Base-by-base conservation (phyloP, 1,140 invertebrate species). In the Tribolium castaneum region DNA sequence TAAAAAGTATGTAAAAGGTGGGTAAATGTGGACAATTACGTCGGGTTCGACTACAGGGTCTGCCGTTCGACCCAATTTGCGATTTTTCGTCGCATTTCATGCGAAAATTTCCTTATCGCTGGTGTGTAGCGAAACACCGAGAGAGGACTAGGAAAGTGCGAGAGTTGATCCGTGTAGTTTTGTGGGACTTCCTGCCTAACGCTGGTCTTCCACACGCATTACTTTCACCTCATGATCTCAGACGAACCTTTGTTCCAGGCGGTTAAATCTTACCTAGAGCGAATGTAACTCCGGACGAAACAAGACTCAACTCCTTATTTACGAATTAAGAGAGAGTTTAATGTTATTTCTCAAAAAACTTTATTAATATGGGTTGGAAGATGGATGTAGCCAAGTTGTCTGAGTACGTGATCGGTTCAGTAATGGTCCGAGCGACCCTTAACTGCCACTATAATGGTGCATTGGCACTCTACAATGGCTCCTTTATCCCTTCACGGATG, bases 391-490 rank as follows among this genome's bases (percentile, higher is more conserved):
- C 25, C n/a, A 76, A 78, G 77, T 75, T 78, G 50, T 35, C 25
- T 66, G 34, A 49, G 78, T 75, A 81, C 80, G 78, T 81, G 78
- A 81, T 54, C 71, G 70, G 5, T 59, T 72, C 45, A 25, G 30
- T 73, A 78, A 73, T 35, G 71, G 16, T 72, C 62, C 30, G 13
- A 39, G 19, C 54, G 49, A 77, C 70, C 75, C 70, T 71, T 78
- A 71, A 79, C 56, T 70, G 74, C 72, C 77, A 51, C 74, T 75
- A 66, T 82, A 80, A 83, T 81, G 66, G 81, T 66, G 79, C 79
- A 79, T 82, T 83, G 78, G 73, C 80, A 79, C 80, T 80, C 75
- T 78, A 82, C 77, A 83, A 82, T 83, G 79, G 82, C 80, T 80
- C 80, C 80, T 82, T 82, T 81, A 83, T 83, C 80, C 70, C 75